Base-by-base conservation (phyloP, 2,888 invertebrate species). In the Prosapia bicincta region DNA sequence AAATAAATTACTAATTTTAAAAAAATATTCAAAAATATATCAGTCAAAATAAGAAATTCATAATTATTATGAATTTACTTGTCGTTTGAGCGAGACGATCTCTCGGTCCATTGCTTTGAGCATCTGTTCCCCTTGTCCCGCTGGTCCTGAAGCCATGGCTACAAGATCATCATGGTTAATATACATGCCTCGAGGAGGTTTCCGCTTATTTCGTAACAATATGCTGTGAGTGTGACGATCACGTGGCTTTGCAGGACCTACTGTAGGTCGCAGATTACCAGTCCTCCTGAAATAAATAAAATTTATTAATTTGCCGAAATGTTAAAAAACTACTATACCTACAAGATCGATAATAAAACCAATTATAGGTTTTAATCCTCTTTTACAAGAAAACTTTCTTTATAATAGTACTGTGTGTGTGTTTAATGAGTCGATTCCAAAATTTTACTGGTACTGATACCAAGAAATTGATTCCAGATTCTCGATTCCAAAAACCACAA, bases 151-250 rank as follows among this genome's bases (percentile, higher is more conserved):
- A 78, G 97, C 97, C 89, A 98, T 91, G 82, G 94, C 92, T 81
- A 95, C 93, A 85, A 98, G 90, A 89, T 98, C 98, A 86, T 98
- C 98, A 87, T 97, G 95, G 90, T 96, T 97, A 88, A 98, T 94
- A 89, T 96, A 95, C 93, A 98, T 97, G 86, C 98, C 98, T 83
- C 94, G 93, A 78, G 98, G 98, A 83, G 98, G 94, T 85, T 95
- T 94, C 84, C 96, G 92, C 83, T 89, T 88, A 83, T 87, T 86
- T 25, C 83, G 83, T 38, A 83, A 80, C 28, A 83, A 79, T 32
- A 83, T 81, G 66, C 80, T 80, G 71, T 82, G 81, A 38, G 81
- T 80, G 72, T 83, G 86, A 81, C 90, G 80, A 72, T 81, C 81
- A n/a, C 82, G 80, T 20, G 81, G 87, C 81, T 87, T 85, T 9